Base-by-base conservation (phyloP, 2,797 vertebrate species). In the Galaxias olidus region DNA sequence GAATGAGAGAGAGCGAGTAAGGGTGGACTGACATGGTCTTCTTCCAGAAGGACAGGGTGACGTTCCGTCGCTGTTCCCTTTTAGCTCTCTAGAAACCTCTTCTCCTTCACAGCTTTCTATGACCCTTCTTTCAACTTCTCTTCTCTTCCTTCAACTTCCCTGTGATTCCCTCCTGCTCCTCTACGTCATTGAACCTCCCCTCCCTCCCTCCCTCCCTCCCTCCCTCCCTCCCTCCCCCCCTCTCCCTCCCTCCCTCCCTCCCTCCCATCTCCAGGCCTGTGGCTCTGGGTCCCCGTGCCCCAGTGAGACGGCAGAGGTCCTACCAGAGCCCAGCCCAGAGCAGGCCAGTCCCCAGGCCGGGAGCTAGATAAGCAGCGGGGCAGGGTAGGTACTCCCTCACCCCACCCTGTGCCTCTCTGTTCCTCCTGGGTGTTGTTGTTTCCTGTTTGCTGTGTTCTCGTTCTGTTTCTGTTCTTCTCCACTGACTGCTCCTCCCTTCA, bases 361-460 rank as follows among this genome's bases (percentile, higher is more conserved):
- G 93, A 99, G 97, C 96, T 99, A 99, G 95, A 98, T 94, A 96
- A n/a, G 95, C 93, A 81, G 73, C 93, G 94, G 95, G 94, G 95
- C 93, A 92, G 92, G 97, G 97, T 98, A 98, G 95, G 97, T 98
- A 96, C 93, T 89, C 82, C 91, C 90, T 86, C 88, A 91, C 41
- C n/a, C 11, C 15, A 54, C 18, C 52, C 18, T 47, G 8, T 43
- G 18, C 52, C 8, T 65, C 13, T 30, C 43, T 49, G 5, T 14
- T 47, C 56, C 52, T 61, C 15, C 44, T 47, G 50, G 63, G 41
- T n/a, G 8, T 12, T 47, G 1, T 47, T 10, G 10, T 20, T 30
- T 9, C n/a, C 47, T 30, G 30, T 30, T 30, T 30, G 30, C 10
- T 30, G 30, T 30, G 2, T 30, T 2, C 30, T 30, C 3, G 2